These are phyloP conservation scores for Lycocorax pyrrhopterus DNA, from an alignment of 2,113 vertebrate genomes.

Conservation along the genomic window DNA sequence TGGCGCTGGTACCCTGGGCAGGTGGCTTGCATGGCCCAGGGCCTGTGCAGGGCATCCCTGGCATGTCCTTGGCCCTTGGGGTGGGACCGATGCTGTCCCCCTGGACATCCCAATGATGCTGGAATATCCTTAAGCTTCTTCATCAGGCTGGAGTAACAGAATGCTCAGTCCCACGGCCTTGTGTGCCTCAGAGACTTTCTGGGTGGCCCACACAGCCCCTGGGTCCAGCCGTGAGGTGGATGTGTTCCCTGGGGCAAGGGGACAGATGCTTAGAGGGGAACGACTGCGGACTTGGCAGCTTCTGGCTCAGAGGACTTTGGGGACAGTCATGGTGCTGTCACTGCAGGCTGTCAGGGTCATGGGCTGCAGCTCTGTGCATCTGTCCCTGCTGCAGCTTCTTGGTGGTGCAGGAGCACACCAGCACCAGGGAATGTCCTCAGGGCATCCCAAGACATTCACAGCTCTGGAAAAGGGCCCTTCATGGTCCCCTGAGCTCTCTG, in stretches of 20 bases:
- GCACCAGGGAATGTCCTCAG: background rate
- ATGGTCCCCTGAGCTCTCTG: background rate
- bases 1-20: background rate
- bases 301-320: background rate
- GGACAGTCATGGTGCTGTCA: background rate
- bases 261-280: background rate
- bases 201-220: background rate
- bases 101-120: background rate
- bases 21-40: background rate
- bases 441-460: background rate
- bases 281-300: background rate
- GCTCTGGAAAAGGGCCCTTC: background rate
- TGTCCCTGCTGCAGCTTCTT: background rate
- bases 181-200: background rate
- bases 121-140: background rate
- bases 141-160: background rate
- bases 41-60: background rate
- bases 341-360: background rate
- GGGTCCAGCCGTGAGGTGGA: background rate
- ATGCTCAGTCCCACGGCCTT: rapidly evolving
- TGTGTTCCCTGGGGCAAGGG: too few species aligned
- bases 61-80: background rate
- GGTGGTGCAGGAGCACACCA: background rate
- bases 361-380: background rate
- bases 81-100: background rate